phyloP scores from a whole-genome alignment of 2,888 invertebrate species.

The Panopea generosa region DNA sequence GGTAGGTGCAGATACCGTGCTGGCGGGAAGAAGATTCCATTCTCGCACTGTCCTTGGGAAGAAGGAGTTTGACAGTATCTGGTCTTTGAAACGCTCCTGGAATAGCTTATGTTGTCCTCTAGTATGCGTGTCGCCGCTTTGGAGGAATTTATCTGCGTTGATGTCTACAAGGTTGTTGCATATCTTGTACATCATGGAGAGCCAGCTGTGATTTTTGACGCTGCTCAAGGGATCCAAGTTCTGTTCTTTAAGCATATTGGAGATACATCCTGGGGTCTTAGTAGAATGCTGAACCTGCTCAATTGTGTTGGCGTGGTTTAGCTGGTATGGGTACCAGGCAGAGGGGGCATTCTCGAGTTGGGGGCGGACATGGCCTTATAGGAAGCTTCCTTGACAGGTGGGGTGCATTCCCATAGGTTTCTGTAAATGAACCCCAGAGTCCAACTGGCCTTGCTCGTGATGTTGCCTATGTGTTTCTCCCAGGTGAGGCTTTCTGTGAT shows the following conservation, averaged over 20 bases:
- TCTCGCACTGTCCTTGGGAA: conserved; percentile 26
- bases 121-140: conserved; percentile 12
- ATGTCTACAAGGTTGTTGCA: not conserved
- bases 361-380: conserved; percentile 14
- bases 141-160: not conserved
- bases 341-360: not conserved
- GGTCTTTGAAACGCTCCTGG: not conserved
- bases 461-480: conserved; percentile 15
- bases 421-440: conserved; percentile 14
- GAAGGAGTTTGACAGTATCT: conserved; percentile 15
- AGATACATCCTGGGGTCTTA: conserved; percentile 15
- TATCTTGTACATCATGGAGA: conserved; percentile 31
- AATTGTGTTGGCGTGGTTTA: not conserved
- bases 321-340: not conserved
- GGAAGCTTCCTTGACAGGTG: conserved; percentile 5
- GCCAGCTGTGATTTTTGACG: not conserved
- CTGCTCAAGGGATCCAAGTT: conserved; percentile 16
- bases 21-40: conserved; percentile 26
- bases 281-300: not conserved
- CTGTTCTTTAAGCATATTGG: conserved; percentile 2
- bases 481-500: conserved; percentile 10
- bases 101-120: conserved; percentile 10
- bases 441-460: conserved; percentile 5
- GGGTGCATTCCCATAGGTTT: conserved; percentile 16
- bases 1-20: conserved; percentile 4